Evolutionary conservation across 2,113 vertebrate species (phyloP).

Genomic region (Echinops telfairi): DNA sequence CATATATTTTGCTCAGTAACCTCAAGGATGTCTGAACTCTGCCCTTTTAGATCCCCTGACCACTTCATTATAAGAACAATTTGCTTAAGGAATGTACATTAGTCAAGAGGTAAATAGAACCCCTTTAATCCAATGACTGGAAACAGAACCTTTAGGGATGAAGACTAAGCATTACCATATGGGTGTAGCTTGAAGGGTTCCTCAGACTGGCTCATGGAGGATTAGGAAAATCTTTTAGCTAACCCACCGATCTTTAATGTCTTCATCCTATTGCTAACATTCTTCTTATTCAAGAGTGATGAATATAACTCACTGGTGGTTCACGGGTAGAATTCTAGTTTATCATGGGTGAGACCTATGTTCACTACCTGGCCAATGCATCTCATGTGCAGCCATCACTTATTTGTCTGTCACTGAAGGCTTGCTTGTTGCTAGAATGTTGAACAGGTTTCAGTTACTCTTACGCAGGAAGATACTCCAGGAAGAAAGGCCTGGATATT

Average conservation of each 20-base stretch:
- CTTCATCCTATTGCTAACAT: neutral
- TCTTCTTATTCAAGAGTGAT: neutral
- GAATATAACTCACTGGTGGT: too few species aligned
- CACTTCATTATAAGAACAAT: neutral
- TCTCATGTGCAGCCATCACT: too few species aligned
- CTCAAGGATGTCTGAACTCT: neutral
- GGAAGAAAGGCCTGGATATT: too few species aligned
- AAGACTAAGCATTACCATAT: neutral
- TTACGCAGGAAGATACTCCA: too few species aligned
- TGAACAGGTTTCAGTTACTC: too few species aligned
- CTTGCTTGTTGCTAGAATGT: too few species aligned
- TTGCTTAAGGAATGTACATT: neutral
- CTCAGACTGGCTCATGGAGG: neutral
- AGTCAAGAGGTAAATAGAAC: neutral
- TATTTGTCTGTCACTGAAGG: too few species aligned
- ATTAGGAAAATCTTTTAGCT: constrained; percentile 18
- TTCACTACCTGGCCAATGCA: too few species aligned
- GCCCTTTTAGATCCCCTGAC: neutral
- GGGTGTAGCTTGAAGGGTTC: neutral
- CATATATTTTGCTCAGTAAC: neutral
- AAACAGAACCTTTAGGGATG: neutral
- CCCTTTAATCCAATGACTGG: neutral
- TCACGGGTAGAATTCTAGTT: too few species aligned
- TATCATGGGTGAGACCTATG: too few species aligned
- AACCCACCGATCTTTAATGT: neutral